Conservation (phyloP, 1,140 invertebrate genomes). For the Ceratina australensis region DNA sequence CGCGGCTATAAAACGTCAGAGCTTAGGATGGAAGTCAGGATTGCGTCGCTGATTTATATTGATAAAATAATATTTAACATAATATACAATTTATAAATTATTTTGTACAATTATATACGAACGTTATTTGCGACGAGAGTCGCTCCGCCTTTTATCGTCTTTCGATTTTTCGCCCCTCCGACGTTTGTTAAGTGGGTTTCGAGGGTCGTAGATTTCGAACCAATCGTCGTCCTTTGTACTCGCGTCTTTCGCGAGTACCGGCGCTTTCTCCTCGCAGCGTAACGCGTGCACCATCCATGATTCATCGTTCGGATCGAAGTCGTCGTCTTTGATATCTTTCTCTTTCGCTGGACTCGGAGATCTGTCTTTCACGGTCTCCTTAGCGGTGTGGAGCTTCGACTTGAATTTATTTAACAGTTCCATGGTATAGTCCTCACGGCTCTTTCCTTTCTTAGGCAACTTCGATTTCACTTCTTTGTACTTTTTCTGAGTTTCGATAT, state of each 20-base stretch:
- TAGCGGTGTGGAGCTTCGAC: constrained; percentile 85
- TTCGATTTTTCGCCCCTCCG: constrained; percentile 83
- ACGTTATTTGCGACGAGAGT: constrained; percentile 36
- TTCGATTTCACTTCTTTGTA: constrained; percentile 86
- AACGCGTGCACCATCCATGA: constrained; percentile 90
- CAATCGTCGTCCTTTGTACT: constrained; percentile 96
- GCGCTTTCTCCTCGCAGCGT: constrained; percentile 87
- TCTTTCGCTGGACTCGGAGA: constrained; percentile 44
- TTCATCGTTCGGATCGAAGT: constrained; percentile 80
- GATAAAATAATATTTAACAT: constrained; percentile 32
- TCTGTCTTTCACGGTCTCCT: constrained; percentile 78
- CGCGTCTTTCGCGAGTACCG: constrained; percentile 95
- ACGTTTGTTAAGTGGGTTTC: constrained; percentile 96
- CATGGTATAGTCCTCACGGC: constrained; percentile 86
- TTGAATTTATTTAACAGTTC: constrained; percentile 91
- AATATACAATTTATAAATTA: constrained; percentile 19
- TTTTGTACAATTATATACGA: neutral
- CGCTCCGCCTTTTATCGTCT: constrained; percentile 17
- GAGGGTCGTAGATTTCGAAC: constrained; percentile 97
- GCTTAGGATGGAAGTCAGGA: no score
- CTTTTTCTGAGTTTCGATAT: constrained; percentile 87
- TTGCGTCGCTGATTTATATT: neutral
- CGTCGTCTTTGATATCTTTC: constrained; percentile 65
- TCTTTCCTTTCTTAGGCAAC: constrained; percentile 84
- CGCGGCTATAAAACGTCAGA: neutral